Evolutionary conservation across 2,888 invertebrate genomes (phyloP), one percentile per base, ranked within the genome.

Genomic region (Troilus luridus): DNA sequence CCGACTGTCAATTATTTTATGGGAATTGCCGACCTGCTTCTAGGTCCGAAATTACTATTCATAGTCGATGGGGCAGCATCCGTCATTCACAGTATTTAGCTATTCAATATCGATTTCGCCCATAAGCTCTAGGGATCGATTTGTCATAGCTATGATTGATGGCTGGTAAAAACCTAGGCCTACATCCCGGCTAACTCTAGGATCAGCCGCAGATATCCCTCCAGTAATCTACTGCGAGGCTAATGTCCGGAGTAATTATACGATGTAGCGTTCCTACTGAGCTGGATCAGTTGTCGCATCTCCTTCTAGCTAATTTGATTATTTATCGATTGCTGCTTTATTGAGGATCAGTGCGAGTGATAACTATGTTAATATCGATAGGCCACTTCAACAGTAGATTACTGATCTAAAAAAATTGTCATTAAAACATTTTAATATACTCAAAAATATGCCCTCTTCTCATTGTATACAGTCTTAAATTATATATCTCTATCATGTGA

Each of bases 1-100:
- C 85, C 85, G 85, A 58, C 85, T 85, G 85, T 58, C 85, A 85
- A 85, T 85, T 85, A 85, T 85, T 85, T 85, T 85, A 56, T 85
- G 85, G n/a, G n/a, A 0, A 12, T 2, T 11, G 85, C 21, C 19
- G 21, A 54, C 19, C 56, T 12, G 56, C 6, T n/a, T 21, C 54
- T 6, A 85, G 56, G n/a, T n/a, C 54, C 8, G n/a, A 21, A n/a
- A 56, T 85, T 85, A 85, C 56, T 85, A 85, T 85, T 85, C 85
- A 85, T 85, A 85, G 85, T 11, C 72, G 27, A 77, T 41, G 27
- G 41, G 56, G n/a, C 56, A 58, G 85, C 85, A 85, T 81, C 81
- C 81, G 81, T 81, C 81, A 81, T 85, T 58, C n/a, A 17, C 11
- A 12, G 56, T 85, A 85, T 85, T 85, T 85, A 85, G 85, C 85